Evolutionary conservation across 1,140 invertebrate genomes (phyloP), one percentile per base, ranked within the genome.

Genomic region (Papilio machaon): DNA sequence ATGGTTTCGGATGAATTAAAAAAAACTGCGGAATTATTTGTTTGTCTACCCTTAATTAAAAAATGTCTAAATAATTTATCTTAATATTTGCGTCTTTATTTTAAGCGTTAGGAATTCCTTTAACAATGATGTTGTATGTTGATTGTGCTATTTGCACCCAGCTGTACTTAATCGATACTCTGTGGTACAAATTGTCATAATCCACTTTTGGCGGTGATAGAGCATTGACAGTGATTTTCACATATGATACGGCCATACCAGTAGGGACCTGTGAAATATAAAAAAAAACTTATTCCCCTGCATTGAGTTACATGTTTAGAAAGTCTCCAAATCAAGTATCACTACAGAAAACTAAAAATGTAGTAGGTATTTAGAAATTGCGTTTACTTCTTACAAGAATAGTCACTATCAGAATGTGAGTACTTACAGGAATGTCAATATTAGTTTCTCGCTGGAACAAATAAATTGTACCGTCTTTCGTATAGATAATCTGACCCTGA

Each of bases 191-290:
- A 8, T 30, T 15, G 15, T 84, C 70, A 60, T 58, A 86, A 15
- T 85, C 81, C 6, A 87, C 86, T 82, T 85, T 83, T 0, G 86
- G 86, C 13, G 85, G 80, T 4, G 83, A 82, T 11, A 87, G 10
- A 15, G 82, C 73, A 19, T 82, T 35, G 46, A 87, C 86, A 8
- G 19, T 83, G 13, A 87, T 81, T 79, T 67, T 81, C 9, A 86
- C 82, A 11, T 86, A 85, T 0, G 79, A 79, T 5, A 86, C 58
- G 2, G 4, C 5, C 11, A 35, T 47, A 43, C 54, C 73, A 5
- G 6, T 0, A 1, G 83, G 83, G 2, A 86, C 58, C 85, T 86
- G 73, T 70, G 70, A 82, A 75, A 75, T 23, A 13, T 5, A 75
- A 10, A 75, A 75, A 43, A 35, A 73, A 73, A 43, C 15, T 6